Evolutionary conservation across 2,888 invertebrate genomes (phyloP).

Genomic region (Drosophila nr. perissopoda): DNA sequence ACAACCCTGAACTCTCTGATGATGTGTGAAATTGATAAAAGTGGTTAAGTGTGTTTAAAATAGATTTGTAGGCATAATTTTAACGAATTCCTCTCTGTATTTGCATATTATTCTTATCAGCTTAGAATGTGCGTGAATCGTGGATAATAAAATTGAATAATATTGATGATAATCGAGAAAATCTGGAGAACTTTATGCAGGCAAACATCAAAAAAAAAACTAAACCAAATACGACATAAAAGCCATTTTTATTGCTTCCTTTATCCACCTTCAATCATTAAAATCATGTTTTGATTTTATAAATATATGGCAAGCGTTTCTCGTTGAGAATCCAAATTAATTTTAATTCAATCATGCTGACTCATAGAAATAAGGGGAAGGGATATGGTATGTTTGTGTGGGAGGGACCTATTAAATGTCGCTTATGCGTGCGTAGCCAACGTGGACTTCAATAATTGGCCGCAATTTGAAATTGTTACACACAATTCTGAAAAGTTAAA

Average conservation of each 20-base stretch:
- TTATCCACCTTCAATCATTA: background rate
- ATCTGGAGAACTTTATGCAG: too few relatives aligned
- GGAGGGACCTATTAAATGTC: background rate
- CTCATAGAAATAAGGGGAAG: background rate
- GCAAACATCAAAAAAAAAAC: background rate
- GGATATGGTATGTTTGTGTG: background rate
- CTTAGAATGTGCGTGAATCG: background rate
- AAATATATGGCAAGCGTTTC: background rate
- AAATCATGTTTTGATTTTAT: background rate
- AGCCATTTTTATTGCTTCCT: too few relatives aligned
- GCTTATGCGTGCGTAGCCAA: background rate
- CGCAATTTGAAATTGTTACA: background rate
- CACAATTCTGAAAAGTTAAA: constrained; percentile 1
- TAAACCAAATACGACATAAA: background rate
- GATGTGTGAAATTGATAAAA: constrained; percentile 1
- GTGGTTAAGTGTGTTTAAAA: background rate
- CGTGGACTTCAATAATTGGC: constrained; percentile 31
- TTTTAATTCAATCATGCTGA: constrained; percentile 2
- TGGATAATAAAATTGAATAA: background rate
- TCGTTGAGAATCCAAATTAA: constrained; percentile 5
- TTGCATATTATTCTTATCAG: constrained; percentile 1
- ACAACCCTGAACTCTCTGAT: background rate
- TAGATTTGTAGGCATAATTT: background rate
- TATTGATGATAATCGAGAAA: background rate
- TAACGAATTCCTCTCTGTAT: background rate